phyloP scores from a whole-genome alignment of 1,140 invertebrate genomes.

The Cherax destructor region DNA sequence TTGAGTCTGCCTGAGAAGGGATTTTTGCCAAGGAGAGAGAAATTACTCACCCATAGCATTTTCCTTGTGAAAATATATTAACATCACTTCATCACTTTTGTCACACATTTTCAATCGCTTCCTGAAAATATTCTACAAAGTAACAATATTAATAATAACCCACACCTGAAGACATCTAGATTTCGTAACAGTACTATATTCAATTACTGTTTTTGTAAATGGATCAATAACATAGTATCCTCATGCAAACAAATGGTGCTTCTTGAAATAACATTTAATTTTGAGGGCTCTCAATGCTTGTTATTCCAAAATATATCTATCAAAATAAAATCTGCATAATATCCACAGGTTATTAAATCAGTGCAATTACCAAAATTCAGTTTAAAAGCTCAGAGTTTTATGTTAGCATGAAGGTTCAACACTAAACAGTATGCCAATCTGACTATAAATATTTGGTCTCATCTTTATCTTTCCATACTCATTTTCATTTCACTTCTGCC shows the following conservation, averaged over 20 bases:
- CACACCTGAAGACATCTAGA: background rate
- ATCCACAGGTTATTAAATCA: too few relatives aligned
- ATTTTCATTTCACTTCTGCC: background rate
- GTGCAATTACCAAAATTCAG: too few relatives aligned
- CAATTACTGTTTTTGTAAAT: background rate
- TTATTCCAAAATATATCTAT: too few relatives aligned
- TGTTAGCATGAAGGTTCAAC: too few relatives aligned
- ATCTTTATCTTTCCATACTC: too few relatives aligned
- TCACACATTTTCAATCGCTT: background rate
- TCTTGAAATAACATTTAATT: too few relatives aligned
- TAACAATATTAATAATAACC: background rate
- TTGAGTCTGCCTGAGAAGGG: slow-evolving; percentile 26
- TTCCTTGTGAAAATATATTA: background rate
- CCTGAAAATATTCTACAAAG: background rate
- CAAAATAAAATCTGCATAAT: too few relatives aligned
- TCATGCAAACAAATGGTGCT: background rate
- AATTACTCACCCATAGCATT: background rate
- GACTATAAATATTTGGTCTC: too few relatives aligned
- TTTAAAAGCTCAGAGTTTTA: too few relatives aligned
- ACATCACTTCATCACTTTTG: background rate
- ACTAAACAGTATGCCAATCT: too few relatives aligned
- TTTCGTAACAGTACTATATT: background rate
- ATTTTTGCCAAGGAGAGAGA: slow-evolving; percentile 8
- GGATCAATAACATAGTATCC: background rate
- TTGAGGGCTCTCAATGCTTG: too few relatives aligned